A percentile compares a stretch with the other conserved stretches of the same genome.
Evolutionary conservation across 1,140 invertebrate genomes (phyloP).

Genomic region (Pogonognathellus flavescens): DNA sequence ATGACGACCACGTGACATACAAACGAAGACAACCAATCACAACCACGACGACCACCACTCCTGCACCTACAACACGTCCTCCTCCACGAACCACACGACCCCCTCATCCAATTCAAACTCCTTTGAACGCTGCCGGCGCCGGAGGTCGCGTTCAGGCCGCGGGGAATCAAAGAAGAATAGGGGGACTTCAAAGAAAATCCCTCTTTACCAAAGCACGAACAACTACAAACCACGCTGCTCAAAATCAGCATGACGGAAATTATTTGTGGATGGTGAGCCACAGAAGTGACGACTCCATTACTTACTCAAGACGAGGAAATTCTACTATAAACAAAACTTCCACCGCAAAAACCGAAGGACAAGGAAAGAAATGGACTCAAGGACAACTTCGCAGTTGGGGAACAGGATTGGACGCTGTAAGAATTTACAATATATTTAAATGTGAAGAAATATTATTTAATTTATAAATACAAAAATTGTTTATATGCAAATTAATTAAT

Average conservation of each 20-base stretch:
- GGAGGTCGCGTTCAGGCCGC: background rate
- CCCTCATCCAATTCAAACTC: background rate
- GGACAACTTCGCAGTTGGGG: constrained; percentile 2
- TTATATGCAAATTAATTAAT: too few relatives aligned
- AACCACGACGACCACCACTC: background rate
- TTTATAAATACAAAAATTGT: too few relatives aligned
- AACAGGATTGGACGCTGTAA: background rate
- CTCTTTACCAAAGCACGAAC: background rate
- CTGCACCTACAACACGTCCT: background rate
- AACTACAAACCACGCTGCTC: background rate
- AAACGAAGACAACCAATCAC: background rate
- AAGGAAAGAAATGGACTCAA: background rate
- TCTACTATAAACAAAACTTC: background rate
- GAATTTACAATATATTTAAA: too few relatives aligned
- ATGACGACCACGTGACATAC: constrained; percentile 10
- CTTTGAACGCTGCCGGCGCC: background rate
- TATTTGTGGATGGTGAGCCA: constrained; percentile 27
- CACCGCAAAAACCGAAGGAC: background rate
- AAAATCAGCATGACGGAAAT: background rate
- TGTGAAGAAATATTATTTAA: too few relatives aligned
- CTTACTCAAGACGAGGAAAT: constrained; percentile 20
- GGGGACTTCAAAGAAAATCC: background rate
- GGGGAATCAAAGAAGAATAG: too few relatives aligned
- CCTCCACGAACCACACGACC: background rate
- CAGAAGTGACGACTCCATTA: background rate